These are phyloP conservation scores for Epinotia nisella DNA, from an alignment of 2,888 invertebrate genomes.

Conservation along the genomic window DNA sequence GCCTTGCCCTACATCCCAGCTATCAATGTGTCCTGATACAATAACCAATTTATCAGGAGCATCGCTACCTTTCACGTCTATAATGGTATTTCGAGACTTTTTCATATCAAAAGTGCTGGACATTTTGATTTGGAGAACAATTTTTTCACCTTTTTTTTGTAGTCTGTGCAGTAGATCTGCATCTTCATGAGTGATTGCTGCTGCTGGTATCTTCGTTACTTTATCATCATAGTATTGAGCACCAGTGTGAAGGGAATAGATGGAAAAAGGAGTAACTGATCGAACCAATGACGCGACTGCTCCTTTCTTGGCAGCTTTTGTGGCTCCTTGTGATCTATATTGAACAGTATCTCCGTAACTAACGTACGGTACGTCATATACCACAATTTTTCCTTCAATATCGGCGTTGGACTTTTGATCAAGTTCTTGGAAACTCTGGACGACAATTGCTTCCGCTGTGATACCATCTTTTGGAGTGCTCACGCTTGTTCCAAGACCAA, in stretches of 20 bases:
- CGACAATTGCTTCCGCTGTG: conserved; percentile 88
- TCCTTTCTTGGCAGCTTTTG: conserved; percentile 88
- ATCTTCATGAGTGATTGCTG: conserved; percentile 91
- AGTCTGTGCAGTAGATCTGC: conserved; percentile 88
- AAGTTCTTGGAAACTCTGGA: conserved; percentile 88
- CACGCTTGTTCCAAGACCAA: conserved; percentile 89
- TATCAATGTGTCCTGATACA: conserved; percentile 93
- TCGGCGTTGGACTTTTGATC: conserved; percentile 70
- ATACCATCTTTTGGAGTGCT: conserved; percentile 88
- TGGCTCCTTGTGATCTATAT: conserved; percentile 87
- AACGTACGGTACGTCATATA: conserved; percentile 87
- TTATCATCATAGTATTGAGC: conserved; percentile 84
- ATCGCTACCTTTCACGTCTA: conserved; percentile 85
- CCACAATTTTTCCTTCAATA: conserved; percentile 89
- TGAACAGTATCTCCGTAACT: conserved; percentile 87
- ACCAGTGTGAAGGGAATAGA: conserved; percentile 91
- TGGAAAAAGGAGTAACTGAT: conserved; percentile 90
- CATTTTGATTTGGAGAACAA: conserved; percentile 85
- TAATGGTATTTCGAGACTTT: conserved; percentile 88
- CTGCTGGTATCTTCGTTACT: conserved; percentile 88
- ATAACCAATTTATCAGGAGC: conserved; percentile 85
- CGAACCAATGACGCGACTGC: conserved; percentile 89
- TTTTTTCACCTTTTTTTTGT: conserved; percentile 77
- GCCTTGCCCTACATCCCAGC: conserved; percentile 96
- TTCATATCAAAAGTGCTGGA: conserved; percentile 82